Evolutionary conservation across 2,113 vertebrate species (phyloP), one percentile per base, ranked within the genome.

Genomic region (Cyrtonyx montezumae): DNA sequence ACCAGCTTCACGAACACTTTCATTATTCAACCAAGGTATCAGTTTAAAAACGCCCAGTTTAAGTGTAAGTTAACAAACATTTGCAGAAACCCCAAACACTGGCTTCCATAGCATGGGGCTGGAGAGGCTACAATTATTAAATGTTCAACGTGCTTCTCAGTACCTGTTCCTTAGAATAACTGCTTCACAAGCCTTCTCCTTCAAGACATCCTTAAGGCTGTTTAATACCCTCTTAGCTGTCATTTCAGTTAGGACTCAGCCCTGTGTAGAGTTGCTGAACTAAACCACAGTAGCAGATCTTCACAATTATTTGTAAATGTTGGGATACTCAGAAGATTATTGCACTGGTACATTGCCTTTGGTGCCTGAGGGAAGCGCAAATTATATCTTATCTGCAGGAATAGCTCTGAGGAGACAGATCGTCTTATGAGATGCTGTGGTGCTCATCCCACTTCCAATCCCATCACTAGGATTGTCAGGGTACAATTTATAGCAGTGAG

Each of bases 281-380:
- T 94, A 94, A 96, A 95, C 84, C 94, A 77, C 75, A 95, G 91
- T 94, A 95, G 65, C 75, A 92, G 91, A 36, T 88, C 90, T 94
- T 96, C 93, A 94, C 65, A 91, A 94, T 95, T 94, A 93, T 93
- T 94, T 90, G 93, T 96, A 95, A 96, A 90, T 92, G 61, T 78
- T 91, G 87, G 79, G 84, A 78, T 92, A 45, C 89, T 89, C 84
- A 77, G 89, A 94, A 95, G 93, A 92, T 93, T 90, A 94, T 68
- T 90, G 87, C 87, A 87, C 63, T 70, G 73, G 71, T 90, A 70
- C 84, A 45, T 83, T 87, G 87, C 87, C 75, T 92, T 78, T 94
- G 93, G 84, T 91, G 95, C 89, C 93, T 92, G 96, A 96, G 95
- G 94, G 95, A 34, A 95, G 84, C 65, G 87, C 26, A 5, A 94